Evolutionary conservation across 2,797 vertebrate species (phyloP), one percentile per base, ranked within the genome.

Genomic region (Sciaenops ocellatus): DNA sequence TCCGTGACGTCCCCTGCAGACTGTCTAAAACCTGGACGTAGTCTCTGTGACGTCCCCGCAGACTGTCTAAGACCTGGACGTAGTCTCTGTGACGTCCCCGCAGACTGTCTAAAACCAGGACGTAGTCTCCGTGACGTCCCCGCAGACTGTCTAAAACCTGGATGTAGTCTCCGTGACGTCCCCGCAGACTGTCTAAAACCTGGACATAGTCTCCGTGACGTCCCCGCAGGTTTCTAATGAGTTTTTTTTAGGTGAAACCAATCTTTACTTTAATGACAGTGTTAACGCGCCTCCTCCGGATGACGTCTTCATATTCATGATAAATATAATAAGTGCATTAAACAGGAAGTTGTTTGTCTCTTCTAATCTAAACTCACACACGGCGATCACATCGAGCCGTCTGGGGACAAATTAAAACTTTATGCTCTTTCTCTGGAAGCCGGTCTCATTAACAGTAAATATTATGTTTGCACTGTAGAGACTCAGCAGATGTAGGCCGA

Each of bases 381-480:
- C 26, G 59, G 47, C 54, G 71, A 76, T 82, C 56, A 64, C 41
- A 56, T 48, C 0, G 38, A 57, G 20, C 42, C 26, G 11, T 76
- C 71, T 48, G 12, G 82, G 56, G 68, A 85, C 34, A 48, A 76
- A 73, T 69, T 71, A 76, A 84, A 80, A 68, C 68, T 72, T 62
- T 67, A 26, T 50, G 34, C 71, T 83, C 42, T 55, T 28, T 38
- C 48, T 81, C 24, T 73, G 77, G 34, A 48, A 69, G 18, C 30
- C 47, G 3, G 57, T 48, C 84, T 90, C 73, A 73, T 90, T 88
- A 90, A 79, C 69, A 57, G 75, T 79, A 88, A 83, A 86, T 76
- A 82, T 76, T 60, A 41, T 65, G 74, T 77, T 85, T 79, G 67
- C 30, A 28, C 30, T 51, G 78, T 38, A 55, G 34, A 82, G 61